Evolutionary conservation across 2,888 invertebrate species (phyloP), one percentile per base, ranked within the genome.

Genomic region (Aporophyla lueneburgensis): DNA sequence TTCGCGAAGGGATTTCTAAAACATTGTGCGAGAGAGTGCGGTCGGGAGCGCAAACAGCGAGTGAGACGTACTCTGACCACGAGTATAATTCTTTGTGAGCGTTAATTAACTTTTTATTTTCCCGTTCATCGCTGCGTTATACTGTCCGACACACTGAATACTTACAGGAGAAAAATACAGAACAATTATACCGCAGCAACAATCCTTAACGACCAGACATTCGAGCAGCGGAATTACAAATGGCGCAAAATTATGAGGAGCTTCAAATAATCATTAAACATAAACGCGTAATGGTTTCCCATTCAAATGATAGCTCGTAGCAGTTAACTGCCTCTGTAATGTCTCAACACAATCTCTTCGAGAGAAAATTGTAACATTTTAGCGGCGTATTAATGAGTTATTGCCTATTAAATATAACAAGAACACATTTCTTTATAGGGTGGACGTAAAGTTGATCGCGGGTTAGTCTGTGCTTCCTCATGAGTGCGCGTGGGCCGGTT

Each of bases 231-330:
- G 91, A 92, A 94, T 94, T 93, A 94, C 93, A 91, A 95, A 95
- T 92, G 93, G 92, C 90, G 89, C 90, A 93, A 93, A 94, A 94
- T 96, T 95, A 96, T 93, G 94, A 93, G 93, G 89, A 92, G 93
- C 93, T 95, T 94, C 93, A 94, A 95, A 95, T 95, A 95, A 95
- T 94, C 95, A 95, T 96, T 95, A 95, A 95, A 95, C 94, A 95
- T 95, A 95, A 96, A 95, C 94, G 93, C 92, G 92, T 94, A 96
- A 96, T 94, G 95, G 95, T 94, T 94, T 93, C 94, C 94, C 94
- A 94, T 96, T 93, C 92, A 92, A 94, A 93, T 94, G 94, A 95
- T 95, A 91, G 95, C 94, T 93, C 93, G 90, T 93, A 91, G 90
- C 93, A 94, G 94, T 95, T 95, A 95, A 96, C 92, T 93, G 93